Base-by-base conservation (phyloP, 2,888 invertebrate species). In the Cataglyphis livida region DNA sequence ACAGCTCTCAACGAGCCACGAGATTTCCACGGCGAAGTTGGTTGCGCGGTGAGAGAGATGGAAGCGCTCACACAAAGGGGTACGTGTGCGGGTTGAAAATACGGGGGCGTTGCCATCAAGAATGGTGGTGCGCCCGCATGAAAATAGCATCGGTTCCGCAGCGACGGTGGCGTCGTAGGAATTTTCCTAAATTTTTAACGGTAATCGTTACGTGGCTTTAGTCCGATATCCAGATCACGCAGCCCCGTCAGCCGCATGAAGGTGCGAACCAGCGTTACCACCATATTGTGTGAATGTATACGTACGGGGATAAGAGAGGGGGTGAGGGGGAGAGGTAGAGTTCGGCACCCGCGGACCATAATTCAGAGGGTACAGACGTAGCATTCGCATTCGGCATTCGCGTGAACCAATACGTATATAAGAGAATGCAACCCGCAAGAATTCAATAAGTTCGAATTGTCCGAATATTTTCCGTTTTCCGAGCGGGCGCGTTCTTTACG, bases 171-270 rank as follows among this genome's bases (percentile, higher is more conserved):
- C 62, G 64, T 59, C 64, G 38, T 71, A 84, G 87, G 83, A 89
- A 90, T 90, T 90, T 90, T 83, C 82, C 73, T 90, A 90, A 90
- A 90, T 90, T 90, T 90, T 90, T 90, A 84, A 90, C 87, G 86
- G 86, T 90, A 90, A 90, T 90, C 89, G 89, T 84, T 87, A 86
- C 84, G 83, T 79, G 84, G 83, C 48, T 32, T 82, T 82, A 64
- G 81, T 71, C 83, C 84, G 78, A 90, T 88, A 90, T 44, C 86
- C 89, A 85, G 87, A 90, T 90, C 89, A 90, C 89, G 89, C 89
- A 87, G 70, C 57, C 83, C 57, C 57, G 83, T 82, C 83, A 74
- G 81, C 41, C 41, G 35, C 74, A 74, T 51, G 25, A 25, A 44
- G 44, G 38, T 10, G 44, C 81, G 78, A n/a, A 9, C 28, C 28